Evolutionary conservation across 1,140 invertebrate species (phyloP), one percentile per base, ranked within the genome.

Genomic region (Magallana ariakensis): DNA sequence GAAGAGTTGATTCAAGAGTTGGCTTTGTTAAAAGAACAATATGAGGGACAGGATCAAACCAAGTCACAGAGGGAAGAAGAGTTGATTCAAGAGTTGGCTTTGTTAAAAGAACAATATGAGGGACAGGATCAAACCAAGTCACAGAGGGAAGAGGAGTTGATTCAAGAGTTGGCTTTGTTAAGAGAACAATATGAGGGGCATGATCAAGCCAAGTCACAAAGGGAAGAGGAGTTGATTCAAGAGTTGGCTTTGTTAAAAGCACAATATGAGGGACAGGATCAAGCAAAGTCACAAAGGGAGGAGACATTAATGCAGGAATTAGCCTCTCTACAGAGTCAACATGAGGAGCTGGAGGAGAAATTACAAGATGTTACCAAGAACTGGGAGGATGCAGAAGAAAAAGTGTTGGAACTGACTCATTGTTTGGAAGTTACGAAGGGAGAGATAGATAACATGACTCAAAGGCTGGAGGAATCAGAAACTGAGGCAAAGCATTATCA

Each of bases 321-420:
- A 11, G 2, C 33, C 19, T 75, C 66, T 75, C 7, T 75, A 26
- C 22, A 75, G 15, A 26, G 22, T 26, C 11, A 13, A 11, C 66
- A 75, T 33, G 19, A 75, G 22, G 9, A 75, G 13, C 66, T 75
- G 0, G 22, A 75, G 9, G 66, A 75, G 33, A 75, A 26, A 75
- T 11, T 75, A 10, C 66, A 75, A 26, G 66, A 75, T 33, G 66
- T 75, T 19, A 75, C 66, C 66, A 75, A 75, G 22, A 75, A 75
- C 66, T 75, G 66, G 66, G 66, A 75, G 22, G 66, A 75, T 26
- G 66, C 66, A 0, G 66, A 75, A 26, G 66, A 75, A 33, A 75
- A 75, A 26, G 66, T 75, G 66, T 75, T 75, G 33, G 66, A 75
- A 26, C 26, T 75, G 11, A 22, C 11, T 22, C 66, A 75, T 13